Percentiles rank a stretch among this genome's conserved stretches.
These are phyloP conservation scores for Natator depressus DNA, from an alignment of 2,113 vertebrate genomes.

Conservation along the genomic window DNA sequence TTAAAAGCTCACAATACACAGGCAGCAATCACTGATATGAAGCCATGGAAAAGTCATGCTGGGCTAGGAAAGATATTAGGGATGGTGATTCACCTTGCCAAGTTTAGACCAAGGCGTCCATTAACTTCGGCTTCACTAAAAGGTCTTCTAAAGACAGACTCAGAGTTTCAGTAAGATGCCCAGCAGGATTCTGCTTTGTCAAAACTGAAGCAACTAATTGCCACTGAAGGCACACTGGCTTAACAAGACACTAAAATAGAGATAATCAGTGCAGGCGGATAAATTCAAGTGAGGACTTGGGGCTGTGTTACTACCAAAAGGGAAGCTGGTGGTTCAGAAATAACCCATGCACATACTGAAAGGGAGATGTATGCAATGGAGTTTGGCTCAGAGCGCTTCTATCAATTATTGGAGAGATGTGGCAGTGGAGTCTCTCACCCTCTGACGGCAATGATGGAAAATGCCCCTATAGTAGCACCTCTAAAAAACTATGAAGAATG, in stretches of 20 bases:
- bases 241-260: neutral
- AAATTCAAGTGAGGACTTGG: neutral
- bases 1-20: neutral
- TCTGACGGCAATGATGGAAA: neutral
- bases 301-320: neutral
- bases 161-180: neutral
- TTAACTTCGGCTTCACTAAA: neutral
- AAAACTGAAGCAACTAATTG: neutral
- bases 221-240: neutral
- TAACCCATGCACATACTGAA: neutral
- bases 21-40: neutral
- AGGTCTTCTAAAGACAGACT: neutral
- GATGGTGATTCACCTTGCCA: neutral
- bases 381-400: neutral
- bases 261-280: neutral
- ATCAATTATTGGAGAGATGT: neutral
- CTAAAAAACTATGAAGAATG: too few species aligned
- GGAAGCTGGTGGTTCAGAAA: neutral
- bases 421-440: neutral
- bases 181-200: neutral
- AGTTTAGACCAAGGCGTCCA: neutral
- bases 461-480: too few species aligned
- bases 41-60: neutral
- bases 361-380: neutral
- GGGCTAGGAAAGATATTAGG: neutral